phyloP scores from a whole-genome alignment of 1,140 invertebrate genomes.

The Sinonovacula constricta region DNA sequence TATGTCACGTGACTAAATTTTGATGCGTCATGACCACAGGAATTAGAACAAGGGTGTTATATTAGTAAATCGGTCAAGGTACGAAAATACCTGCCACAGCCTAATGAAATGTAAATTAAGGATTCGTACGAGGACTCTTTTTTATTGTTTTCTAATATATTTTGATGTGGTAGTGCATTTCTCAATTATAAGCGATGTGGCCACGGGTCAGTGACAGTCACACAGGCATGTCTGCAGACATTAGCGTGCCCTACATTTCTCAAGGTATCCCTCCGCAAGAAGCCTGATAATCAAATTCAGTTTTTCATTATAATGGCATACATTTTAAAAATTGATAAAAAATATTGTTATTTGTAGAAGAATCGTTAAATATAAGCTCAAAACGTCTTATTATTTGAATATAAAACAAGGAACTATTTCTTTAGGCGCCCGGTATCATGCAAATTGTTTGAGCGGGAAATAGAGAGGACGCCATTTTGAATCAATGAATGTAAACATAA shows the following conservation, averaged over 20 bases:
- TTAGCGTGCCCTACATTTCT: slow-evolving; percentile 3
- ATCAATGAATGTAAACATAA: slow-evolving; percentile 47
- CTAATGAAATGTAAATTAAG: no score
- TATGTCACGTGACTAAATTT: slow-evolving; percentile 30
- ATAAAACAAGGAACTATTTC: slow-evolving; percentile 30
- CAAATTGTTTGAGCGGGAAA: slow-evolving; percentile 74
- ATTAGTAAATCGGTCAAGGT: background rate
- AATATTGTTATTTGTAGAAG: no score
- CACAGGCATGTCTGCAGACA: no score
- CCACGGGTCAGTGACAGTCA: no score
- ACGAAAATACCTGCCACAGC: no score
- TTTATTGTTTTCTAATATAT: no score
- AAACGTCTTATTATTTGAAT: no score
- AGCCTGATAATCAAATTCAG: background rate
- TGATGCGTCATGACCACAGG: slow-evolving; percentile 35
- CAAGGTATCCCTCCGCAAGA: background rate
- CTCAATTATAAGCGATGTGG: no score
- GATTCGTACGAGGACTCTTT: no score
- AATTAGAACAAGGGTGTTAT: background rate
- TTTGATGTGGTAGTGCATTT: no score
- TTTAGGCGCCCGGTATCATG: slow-evolving; percentile 27
- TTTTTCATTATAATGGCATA: slow-evolving; percentile 53
- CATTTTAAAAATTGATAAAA: no score
- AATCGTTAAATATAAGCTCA: no score
- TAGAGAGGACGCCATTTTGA: slow-evolving; percentile 73